Base-by-base conservation (phyloP, 2,113 vertebrate species). In the Echinops telfairi region DNA sequence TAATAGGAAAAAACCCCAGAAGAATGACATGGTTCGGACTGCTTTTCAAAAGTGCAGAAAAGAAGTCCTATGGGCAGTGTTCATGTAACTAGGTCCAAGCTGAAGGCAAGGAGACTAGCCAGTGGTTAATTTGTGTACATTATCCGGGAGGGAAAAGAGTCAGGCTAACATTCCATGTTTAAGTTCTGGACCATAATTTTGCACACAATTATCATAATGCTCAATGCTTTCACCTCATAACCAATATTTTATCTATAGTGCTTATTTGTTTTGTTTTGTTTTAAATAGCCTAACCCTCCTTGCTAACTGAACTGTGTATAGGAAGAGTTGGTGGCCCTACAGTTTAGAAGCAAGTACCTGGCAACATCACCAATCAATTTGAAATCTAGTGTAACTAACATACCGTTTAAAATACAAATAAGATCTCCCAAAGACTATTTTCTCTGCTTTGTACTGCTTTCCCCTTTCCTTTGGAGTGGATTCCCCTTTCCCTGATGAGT, bases 1-100 rank as follows among this genome's bases (percentile, higher is more conserved):
- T 27, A 40, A 22, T 53, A 85, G 27, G 71, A 57, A 80, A 58
- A 53, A 80, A 38, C 11, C 19, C 10, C 27, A 62, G 29, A 58
- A 73, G n/a, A 58, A 15, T 25, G 38, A 23, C 43, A 76, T 57
- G 1, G 22, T 38, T 17, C 81, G 57, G 12, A 25, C 33, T 95
- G 53, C 19, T 68, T 90, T 90, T 16, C 73, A 36, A 90, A 9
- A 58, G 8, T 15, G 22, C 17, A 31, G 64, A 57, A 22, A 17
- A 23, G 11, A 83, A 83, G 58, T 77, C 31, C 36, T 83, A 16
- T 1, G 71, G 58, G 11, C 22, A 16, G 23, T 36, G 22, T 70
- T 86, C 27, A 20, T 22, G 4, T 60, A 90, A 86, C 38, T 90
- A 83, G 80, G 91, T 80, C 83, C 90, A 90, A 92, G 70, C 58